These are phyloP conservation scores for Cotesia vestalis DNA, from an alignment of 1,140 invertebrate species.

Conservation along the genomic window DNA sequence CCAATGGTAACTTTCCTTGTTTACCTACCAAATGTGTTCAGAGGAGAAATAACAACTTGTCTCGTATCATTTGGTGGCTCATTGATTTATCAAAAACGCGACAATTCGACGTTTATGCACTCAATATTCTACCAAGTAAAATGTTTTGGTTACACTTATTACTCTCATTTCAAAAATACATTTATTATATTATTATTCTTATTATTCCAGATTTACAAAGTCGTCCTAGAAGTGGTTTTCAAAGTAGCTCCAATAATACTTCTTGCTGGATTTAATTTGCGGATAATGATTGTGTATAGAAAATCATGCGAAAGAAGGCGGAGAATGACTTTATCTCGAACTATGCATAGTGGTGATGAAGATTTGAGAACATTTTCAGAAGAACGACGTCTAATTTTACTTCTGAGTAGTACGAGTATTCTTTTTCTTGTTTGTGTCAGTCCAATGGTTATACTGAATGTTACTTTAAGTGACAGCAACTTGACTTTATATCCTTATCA, in stretches of 20 bases:
- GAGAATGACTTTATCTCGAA: constrained; percentile 71
- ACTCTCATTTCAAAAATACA: not conserved
- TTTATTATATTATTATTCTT: not conserved
- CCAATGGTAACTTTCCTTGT: constrained; percentile 72
- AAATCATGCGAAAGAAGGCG: constrained; percentile 72
- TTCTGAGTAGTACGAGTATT: constrained; percentile 77
- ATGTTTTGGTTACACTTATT: not conserved
- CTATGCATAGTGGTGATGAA: constrained; percentile 66
- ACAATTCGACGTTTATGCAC: constrained; percentile 67
- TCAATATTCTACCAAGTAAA: constrained; percentile 67
- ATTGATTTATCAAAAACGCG: constrained; percentile 69
- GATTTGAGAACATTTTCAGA: constrained; percentile 76
- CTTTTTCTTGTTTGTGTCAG: constrained; percentile 79
- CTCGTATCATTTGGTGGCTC: constrained; percentile 60
- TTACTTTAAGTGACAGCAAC: constrained; percentile 73
- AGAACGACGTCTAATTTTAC: constrained; percentile 74
- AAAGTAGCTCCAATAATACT: constrained; percentile 75
- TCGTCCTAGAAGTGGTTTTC: constrained; percentile 73
- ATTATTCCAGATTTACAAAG: constrained; percentile 68
- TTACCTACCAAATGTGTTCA: constrained; percentile 73
- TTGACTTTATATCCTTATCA: constrained; percentile 73
- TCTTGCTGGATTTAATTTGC: constrained; percentile 74
- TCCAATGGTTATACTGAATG: constrained; percentile 78
- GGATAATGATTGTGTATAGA: constrained; percentile 76
- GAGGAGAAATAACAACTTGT: constrained; percentile 71